Base-by-base conservation (phyloP, 2,888 invertebrate genomes). In the Panorpa germanica region DNA sequence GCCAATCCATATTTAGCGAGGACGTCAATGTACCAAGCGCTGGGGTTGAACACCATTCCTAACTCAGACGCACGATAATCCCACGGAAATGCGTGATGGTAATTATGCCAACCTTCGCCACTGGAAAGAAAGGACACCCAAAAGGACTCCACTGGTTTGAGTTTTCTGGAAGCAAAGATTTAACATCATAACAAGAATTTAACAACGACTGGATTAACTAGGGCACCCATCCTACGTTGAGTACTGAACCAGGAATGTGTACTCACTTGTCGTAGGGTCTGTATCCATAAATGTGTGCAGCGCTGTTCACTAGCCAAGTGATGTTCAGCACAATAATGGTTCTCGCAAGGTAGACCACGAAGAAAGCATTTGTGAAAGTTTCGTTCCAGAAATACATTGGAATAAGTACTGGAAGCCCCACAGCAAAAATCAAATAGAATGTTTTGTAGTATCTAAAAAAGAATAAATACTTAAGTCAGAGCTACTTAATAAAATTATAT, bases 31-130 rank as follows among this genome's bases (percentile, higher is more conserved):
- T 71, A 47, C 2, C 57, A 41, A 0, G 75, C 70, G 1, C 78
- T 76, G 0, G 61, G 16, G 46, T 80, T 80, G 10, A 63, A 43
- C 24, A 43, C 43, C 17, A 49, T 41, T 2, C 77, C 76, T 4
- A 78, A 57, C 48, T 86, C 85, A 2, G 81, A 70, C 1, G 85
- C 75, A 42, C 78, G 74, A 59, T 86, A 86, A 52, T 86, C 85
- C 71, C 77, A 80, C 0, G 85, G 85, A 52, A 85, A 86, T 0
- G 74, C 71, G 53, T 86, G 85, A 50, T 86, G 86, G 50, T 81
- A 86, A 52, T 86, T 86, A 55, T 86, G 85, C 75, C 80, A 86
- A 6, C 86, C 85, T 47, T 81, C 81, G 1, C 81, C 81, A 45
- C 74, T 55, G 0, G 76, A 66, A n/a, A 70, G 44, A 0, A 73